phyloP scores from a whole-genome alignment of 2,113 vertebrate species.

The Upupa epops region DNA sequence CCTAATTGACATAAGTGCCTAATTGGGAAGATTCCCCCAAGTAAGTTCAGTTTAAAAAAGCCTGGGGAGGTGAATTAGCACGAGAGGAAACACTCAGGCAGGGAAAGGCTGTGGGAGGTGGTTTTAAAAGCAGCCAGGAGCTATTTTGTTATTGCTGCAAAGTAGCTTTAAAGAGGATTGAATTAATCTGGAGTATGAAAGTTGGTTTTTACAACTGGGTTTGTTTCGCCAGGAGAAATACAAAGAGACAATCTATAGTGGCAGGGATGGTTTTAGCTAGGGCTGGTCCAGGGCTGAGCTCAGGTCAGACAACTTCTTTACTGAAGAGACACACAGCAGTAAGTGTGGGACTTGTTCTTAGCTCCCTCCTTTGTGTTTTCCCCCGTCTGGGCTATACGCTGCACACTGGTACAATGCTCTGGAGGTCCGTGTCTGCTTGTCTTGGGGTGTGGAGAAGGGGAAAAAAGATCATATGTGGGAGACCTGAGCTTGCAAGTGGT shows the following conservation, averaged over 20 bases:
- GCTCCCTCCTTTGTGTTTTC: neutral
- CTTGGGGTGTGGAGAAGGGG: neutral
- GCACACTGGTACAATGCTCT: fast-evolving
- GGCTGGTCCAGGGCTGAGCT: neutral
- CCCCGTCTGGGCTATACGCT: fast-evolving
- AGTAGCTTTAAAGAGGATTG: neutral
- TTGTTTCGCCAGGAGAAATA: neutral
- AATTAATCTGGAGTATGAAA: neutral
- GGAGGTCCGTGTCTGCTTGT: fast-evolving
- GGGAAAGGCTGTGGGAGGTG: neutral
- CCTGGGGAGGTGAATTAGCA: neutral
- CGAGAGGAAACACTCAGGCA: neutral
- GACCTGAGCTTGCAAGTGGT: neutral
- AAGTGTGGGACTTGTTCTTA: neutral
- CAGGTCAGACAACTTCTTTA: too few relatives aligned
- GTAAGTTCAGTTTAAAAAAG: neutral
- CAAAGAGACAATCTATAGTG: neutral
- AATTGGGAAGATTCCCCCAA: neutral
- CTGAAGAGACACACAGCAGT: neutral
- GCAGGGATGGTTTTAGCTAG: neutral
- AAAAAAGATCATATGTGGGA: neutral
- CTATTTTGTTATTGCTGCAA: neutral
- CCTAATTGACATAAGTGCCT: conserved; percentile 8
- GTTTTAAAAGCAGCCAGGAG: neutral
- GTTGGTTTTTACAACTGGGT: neutral